Base-by-base conservation (phyloP, 92 coral and sea anemone species). In the Muricea muricata region DNA sequence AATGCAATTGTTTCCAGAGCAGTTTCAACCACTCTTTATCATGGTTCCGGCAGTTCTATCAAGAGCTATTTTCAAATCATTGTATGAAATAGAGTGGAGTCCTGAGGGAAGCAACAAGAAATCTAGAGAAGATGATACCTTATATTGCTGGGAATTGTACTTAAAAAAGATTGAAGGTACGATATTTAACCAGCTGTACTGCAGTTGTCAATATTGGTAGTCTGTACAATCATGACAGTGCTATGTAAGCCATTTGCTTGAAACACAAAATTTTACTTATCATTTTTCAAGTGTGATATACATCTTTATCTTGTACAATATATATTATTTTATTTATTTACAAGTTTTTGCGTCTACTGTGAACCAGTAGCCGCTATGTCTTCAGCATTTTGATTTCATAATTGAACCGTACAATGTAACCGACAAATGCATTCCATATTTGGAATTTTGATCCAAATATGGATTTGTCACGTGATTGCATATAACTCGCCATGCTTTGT, bases 101-200 rank as follows among this genome's bases (percentile, higher is more conserved):
- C 87, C 68, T 28, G 87, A 45, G 54, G 87, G 87, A 3, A 83
- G 87, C 69, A 83, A 83, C 50, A 83, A 21, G 15, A 83, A 70
- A 70, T 5, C 1, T 32, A 30, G 73, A 45, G 87, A 72, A 72
- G 82, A 83, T 37, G 82, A 73, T 8, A 83, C 87, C 6, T 71
- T 83, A 47, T 83, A 83, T 56, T 68, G 87, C 32, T 83, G 82
- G 67, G 87, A 83, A 83, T 25, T 83, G 31, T 73, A 28, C 69
- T 70, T 50, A 65, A 71, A 83, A 73, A 25, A 79, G 47, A 63
- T 63, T 80, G 73, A 80, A 80, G 85, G 73, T 65, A 66, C n/a
- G n/a, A n/a, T n/a, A n/a, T n/a, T n/a, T n/a, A n/a, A n/a, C n/a
- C 73, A 52, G 63, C 56, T 29, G 34, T 37, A 78, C 42, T 45